Evolutionary conservation across 1,140 invertebrate genomes (phyloP).

Genomic region (Chrysomallon squamiferum): DNA sequence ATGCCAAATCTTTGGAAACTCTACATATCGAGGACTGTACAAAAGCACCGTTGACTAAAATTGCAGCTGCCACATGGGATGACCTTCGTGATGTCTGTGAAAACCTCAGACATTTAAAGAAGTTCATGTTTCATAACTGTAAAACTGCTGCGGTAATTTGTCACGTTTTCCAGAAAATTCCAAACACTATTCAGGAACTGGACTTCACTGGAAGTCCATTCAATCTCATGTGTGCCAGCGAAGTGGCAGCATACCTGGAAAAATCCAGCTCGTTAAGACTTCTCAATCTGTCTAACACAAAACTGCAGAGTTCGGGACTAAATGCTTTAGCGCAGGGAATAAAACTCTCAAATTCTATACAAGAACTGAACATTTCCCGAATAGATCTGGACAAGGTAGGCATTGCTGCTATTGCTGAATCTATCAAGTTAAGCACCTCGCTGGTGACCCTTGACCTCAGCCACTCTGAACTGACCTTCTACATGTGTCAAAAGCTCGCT

Average conservation of each 20-base stretch:
- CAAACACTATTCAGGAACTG: slow-evolving; percentile 29
- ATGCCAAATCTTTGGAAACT: slow-evolving; percentile 18
- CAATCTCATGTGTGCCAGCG: slow-evolving; percentile 41
- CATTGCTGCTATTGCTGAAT: slow-evolving; percentile 36
- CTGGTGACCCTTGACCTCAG: slow-evolving; percentile 42
- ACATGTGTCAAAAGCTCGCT: slow-evolving; percentile 34
- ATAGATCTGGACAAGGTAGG: slow-evolving; percentile 36
- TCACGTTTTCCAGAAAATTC: slow-evolving; percentile 40
- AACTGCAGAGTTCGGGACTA: slow-evolving; percentile 42
- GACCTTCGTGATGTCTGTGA: slow-evolving; percentile 36
- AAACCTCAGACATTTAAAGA: slow-evolving; percentile 29
- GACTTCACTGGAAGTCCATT: slow-evolving; percentile 37
- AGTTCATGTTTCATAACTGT: slow-evolving; percentile 30
- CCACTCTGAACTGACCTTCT: slow-evolving; percentile 37
- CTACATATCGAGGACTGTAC: slow-evolving; percentile 20
- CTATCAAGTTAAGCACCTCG: slow-evolving; percentile 42
- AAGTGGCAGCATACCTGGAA: slow-evolving; percentile 39
- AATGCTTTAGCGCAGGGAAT: slow-evolving; percentile 40
- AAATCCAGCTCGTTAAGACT: slow-evolving; percentile 20
- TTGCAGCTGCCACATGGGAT: slow-evolving; percentile 26
- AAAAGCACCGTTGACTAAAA: neutral
- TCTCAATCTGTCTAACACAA: slow-evolving; percentile 35
- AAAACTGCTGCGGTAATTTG: slow-evolving; percentile 31
- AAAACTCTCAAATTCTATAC: slow-evolving; percentile 36
- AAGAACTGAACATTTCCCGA: slow-evolving; percentile 30